Conservation (phyloP, 1,140 invertebrate species). For the Pseudachorutes palmiensis region DNA sequence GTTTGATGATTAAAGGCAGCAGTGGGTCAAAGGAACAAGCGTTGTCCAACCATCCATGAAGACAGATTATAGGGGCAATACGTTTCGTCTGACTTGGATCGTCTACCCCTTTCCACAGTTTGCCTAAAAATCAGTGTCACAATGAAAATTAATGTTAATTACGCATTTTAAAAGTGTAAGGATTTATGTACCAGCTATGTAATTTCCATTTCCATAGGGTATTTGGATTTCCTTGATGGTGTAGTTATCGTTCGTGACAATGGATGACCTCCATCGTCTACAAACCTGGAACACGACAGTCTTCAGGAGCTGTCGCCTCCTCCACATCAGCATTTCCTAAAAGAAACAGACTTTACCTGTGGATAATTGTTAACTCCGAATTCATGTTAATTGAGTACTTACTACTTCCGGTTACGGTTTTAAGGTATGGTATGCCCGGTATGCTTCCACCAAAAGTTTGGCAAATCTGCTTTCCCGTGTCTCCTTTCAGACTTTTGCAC, state of each 20-base stretch:
- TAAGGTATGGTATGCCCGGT: too few relatives aligned
- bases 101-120: conserved; percentile 19
- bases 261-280: not conserved
- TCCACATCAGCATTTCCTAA: too few relatives aligned
- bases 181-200: not conserved
- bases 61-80: conserved; percentile 22
- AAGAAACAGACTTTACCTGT: too few relatives aligned
- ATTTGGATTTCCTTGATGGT: not conserved
- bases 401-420: too few relatives aligned
- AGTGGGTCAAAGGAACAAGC: conserved; percentile 43
- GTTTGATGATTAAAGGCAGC: conserved; percentile 36
- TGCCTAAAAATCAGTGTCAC: conserved; percentile 6
- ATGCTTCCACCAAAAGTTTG: too few relatives aligned
- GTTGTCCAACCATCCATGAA: conserved; percentile 42
- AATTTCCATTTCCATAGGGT: not conserved
- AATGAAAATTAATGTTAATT: not conserved
- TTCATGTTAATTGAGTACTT: too few relatives aligned
- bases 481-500: too few relatives aligned
- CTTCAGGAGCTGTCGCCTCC: too few relatives aligned
- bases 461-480: too few relatives aligned
- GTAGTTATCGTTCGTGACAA: not conserved
- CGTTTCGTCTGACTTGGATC: too few relatives aligned
- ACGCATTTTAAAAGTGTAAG: not conserved
- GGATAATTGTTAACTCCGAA: too few relatives aligned
- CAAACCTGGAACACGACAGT: not conserved